A percentile compares a stretch with the other conserved stretches of the same genome.
phyloP scores from a whole-genome alignment of 1,140 invertebrate species.

The Asobara japonica region DNA sequence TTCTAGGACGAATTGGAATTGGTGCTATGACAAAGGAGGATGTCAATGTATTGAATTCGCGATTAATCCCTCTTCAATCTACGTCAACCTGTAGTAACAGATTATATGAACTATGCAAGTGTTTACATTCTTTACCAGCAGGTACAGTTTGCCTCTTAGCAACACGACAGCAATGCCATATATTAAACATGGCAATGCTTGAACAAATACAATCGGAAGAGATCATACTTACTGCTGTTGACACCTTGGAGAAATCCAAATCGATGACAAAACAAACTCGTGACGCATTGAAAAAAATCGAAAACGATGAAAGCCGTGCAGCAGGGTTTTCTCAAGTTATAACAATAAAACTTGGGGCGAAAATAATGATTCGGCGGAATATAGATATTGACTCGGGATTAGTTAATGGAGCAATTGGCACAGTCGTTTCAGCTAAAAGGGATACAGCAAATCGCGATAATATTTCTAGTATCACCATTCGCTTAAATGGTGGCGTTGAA shows the following conservation, averaged over 20 bases:
- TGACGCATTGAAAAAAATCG: neutral
- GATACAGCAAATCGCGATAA: neutral
- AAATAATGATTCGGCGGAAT: conserved; percentile 40
- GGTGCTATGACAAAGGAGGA: conserved; percentile 5
- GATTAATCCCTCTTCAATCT: neutral
- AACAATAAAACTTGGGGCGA: conserved; percentile 37
- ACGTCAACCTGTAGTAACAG: neutral
- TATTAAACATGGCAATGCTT: too few species aligned
- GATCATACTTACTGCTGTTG: too few species aligned
- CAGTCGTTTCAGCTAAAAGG: conserved; percentile 15
- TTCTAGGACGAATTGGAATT: neutral
- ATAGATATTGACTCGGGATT: conserved; percentile 38
- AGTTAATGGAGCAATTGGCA: conserved; percentile 41
- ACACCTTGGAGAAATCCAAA: too few species aligned
- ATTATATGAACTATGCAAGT: conserved; percentile 3
- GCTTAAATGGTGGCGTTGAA: neutral
- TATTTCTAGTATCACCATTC: neutral
- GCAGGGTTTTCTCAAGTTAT: conserved; percentile 37
- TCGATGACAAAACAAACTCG: too few species aligned
- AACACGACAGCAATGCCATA: too few species aligned
- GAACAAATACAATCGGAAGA: too few species aligned
- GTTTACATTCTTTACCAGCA: conserved; percentile 1
- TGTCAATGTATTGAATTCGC: neutral
- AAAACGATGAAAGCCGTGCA: conserved; percentile 31
- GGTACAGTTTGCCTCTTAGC: too few species aligned